Percentiles rank a stretch among this genome's conserved stretches.
These are phyloP conservation scores for Polydrusus tereticollis DNA, from an alignment of 2,888 invertebrate genomes.

Conservation along the genomic window DNA sequence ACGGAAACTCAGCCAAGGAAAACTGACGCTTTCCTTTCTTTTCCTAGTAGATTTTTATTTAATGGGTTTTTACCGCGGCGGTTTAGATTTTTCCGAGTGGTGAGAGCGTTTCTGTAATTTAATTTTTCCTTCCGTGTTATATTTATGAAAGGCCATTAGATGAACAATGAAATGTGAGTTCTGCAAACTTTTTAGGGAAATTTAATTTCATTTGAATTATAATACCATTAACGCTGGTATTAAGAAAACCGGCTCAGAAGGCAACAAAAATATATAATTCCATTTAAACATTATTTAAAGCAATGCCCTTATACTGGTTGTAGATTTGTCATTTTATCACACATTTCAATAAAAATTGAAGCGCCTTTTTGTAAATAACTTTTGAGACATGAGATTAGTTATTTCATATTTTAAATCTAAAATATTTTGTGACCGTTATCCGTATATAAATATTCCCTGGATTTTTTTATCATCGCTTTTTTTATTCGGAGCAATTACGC, in stretches of 20 bases:
- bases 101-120: slow-evolving; percentile 8
- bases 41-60: slow-evolving; percentile 19
- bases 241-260: too few species aligned
- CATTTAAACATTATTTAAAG: too few species aligned
- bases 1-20: background rate
- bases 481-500: too few species aligned
- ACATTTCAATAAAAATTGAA: too few species aligned
- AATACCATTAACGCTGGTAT: background rate
- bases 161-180: slow-evolving; percentile 10
- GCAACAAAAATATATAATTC: too few species aligned
- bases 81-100: slow-evolving; percentile 2
- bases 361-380: too few species aligned
- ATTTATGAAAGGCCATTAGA: slow-evolving; percentile 10
- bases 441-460: too few species aligned
- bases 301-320: background rate
- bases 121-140: slow-evolving; percentile 19
- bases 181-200: background rate
- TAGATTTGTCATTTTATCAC: background rate
- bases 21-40: background rate
- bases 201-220: background rate
- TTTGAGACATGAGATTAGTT: too few species aligned
- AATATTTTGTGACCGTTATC: too few species aligned
- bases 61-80: slow-evolving; percentile 12
- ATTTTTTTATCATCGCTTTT: too few species aligned
- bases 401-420: too few species aligned